These are phyloP conservation scores for Meleagris gallopavo DNA, from an alignment of 2,113 vertebrate genomes.

Conservation along the genomic window DNA sequence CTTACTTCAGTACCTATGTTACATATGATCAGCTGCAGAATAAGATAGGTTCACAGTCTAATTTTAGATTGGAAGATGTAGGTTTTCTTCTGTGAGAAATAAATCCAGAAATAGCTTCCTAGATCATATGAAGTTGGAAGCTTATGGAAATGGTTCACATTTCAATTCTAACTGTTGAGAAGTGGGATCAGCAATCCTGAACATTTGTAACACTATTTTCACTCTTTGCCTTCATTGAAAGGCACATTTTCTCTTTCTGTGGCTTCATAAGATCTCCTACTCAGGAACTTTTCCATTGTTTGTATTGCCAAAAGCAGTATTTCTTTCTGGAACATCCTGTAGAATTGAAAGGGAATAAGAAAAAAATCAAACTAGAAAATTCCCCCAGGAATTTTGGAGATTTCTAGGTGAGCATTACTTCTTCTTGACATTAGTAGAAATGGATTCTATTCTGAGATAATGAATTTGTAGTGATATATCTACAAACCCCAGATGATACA, in stretches of 20 bases:
- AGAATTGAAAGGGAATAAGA: not conserved
- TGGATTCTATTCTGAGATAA: not conserved
- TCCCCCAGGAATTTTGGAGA: not conserved
- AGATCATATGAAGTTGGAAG: slow-evolving; percentile 62
- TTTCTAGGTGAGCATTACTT: not conserved
- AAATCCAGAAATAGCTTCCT: slow-evolving; percentile 75
- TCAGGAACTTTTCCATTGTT: not conserved
- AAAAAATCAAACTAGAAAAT: not conserved
- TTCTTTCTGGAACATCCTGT: not conserved
- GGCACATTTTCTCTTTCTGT: not conserved
- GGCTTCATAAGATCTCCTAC: not conserved
- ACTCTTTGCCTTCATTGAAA: slow-evolving; percentile 36
- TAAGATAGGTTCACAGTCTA: slow-evolving; percentile 66
- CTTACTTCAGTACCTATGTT: slow-evolving; percentile 72
- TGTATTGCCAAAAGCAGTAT: not conserved
- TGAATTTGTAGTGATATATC: fast-evolving
- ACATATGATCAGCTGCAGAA: slow-evolving; percentile 57
- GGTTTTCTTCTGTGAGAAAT: slow-evolving; percentile 71
- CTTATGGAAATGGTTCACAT: slow-evolving; percentile 68
- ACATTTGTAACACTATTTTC: slow-evolving; percentile 31
- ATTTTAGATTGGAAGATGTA: slow-evolving; percentile 73
- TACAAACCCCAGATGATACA: fast-evolving
- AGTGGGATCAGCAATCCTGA: not conserved
- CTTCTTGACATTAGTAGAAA: not conserved
- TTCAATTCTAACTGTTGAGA: slow-evolving; percentile 14